Evolutionary conservation across 2,888 invertebrate species (phyloP).

Genomic region (Bhutanitis thaidina): DNA sequence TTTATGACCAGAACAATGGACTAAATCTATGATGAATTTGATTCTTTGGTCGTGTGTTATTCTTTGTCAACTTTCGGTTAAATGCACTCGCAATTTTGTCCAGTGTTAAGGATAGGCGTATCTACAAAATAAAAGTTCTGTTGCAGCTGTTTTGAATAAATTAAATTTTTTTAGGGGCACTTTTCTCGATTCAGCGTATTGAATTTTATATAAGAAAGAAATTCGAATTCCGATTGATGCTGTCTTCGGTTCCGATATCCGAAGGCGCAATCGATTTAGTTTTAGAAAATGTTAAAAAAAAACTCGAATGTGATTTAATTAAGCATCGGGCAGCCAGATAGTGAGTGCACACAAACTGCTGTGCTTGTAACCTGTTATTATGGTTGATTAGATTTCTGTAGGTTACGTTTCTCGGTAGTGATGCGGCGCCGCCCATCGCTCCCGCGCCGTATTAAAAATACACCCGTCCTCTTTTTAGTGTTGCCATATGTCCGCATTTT

Average conservation of each 20-base stretch:
- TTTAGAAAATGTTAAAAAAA: conserved; percentile 47
- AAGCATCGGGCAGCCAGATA: conserved; percentile 70
- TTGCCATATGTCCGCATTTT: conserved; percentile 14
- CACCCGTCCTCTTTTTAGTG: conserved; percentile 56
- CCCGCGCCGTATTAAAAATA: conserved; percentile 76
- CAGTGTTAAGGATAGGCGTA: conserved; percentile 31
- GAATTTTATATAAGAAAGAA: no score
- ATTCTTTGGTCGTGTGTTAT: conserved; percentile 48
- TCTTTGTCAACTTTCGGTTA: conserved; percentile 38
- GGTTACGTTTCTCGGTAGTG: conserved; percentile 80
- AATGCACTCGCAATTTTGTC: conserved; percentile 24
- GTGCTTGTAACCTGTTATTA: conserved; percentile 77
- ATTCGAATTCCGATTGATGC: not conserved
- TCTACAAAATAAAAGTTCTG: not conserved
- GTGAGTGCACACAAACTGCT: conserved; percentile 72
- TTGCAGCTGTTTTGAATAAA: no score
- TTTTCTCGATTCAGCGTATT: no score
- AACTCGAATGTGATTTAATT: conserved; percentile 75
- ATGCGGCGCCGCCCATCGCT: conserved; percentile 74
- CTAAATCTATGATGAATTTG: conserved; percentile 68
- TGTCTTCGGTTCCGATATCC: not conserved
- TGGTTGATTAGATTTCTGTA: conserved; percentile 79
- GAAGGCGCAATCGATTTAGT: conserved; percentile 34
- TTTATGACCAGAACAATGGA: conserved; percentile 50
- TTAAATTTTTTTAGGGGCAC: no score